Conservation (phyloP, 92 coral and sea anemone genomes). For the Virgularia gustaviana region DNA sequence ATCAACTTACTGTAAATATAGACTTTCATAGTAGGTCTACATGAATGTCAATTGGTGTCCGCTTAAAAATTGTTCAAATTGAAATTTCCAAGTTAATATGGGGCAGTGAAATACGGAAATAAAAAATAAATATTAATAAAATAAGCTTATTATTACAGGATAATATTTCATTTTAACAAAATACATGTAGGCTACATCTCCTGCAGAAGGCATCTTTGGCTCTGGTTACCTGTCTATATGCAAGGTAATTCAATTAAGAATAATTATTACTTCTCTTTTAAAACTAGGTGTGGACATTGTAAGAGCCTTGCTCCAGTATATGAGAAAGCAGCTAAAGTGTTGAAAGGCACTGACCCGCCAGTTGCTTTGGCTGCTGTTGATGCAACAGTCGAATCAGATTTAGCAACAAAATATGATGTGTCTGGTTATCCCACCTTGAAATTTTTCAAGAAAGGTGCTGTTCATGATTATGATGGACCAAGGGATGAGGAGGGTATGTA, state of each 20-base stretch:
- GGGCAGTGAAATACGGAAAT: too few relatives aligned
- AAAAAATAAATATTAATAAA: too few relatives aligned
- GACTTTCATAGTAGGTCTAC: too few relatives aligned
- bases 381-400: slow-evolving; percentile 74
- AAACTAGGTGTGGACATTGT: slow-evolving; percentile 99
- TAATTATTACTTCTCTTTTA: not conserved
- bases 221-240: not conserved
- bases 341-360: slow-evolving; percentile 80
- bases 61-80: too few relatives aligned
- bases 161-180: too few relatives aligned
- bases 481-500: slow-evolving; percentile 70
- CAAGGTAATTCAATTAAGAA: not conserved
- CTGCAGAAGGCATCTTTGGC: not conserved
- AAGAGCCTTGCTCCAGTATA: slow-evolving; percentile 85
- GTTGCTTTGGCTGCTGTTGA: slow-evolving; percentile 87
- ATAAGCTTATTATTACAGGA: too few relatives aligned
- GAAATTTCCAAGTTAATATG: too few relatives aligned
- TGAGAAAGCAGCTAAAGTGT: slow-evolving; percentile 85
- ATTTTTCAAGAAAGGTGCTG: slow-evolving; percentile 81
- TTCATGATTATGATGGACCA: slow-evolving; percentile 87
- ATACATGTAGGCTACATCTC: not conserved
- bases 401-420: slow-evolving; percentile 78
- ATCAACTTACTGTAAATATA: too few relatives aligned
- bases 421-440: slow-evolving; percentile 94
- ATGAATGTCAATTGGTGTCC: too few relatives aligned